phyloP scores from a whole-genome alignment of 2,888 invertebrate species.

The Leptodirus hochenwartii region DNA sequence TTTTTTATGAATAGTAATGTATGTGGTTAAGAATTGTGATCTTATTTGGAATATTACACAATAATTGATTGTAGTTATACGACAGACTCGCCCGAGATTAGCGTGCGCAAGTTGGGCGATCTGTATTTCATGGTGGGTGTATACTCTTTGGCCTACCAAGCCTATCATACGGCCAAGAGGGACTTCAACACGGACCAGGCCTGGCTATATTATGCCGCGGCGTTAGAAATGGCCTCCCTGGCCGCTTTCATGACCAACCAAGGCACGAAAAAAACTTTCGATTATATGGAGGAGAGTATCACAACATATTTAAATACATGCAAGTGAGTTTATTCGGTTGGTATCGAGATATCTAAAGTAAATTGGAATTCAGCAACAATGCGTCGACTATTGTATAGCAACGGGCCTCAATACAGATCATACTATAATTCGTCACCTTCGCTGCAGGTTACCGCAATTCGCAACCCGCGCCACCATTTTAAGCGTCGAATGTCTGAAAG shows the following conservation, averaged over 20 bases:
- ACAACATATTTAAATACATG: constrained; percentile 79
- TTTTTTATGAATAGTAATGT: neutral
- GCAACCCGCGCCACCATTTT: constrained; percentile 83
- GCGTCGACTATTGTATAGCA: too few relatives aligned
- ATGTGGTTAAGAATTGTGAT: too few relatives aligned
- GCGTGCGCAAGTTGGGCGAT: constrained; percentile 83
- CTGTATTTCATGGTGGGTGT: constrained; percentile 92
- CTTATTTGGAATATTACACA: too few relatives aligned
- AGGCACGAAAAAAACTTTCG: constrained; percentile 56
- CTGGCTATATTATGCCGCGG: constrained; percentile 93
- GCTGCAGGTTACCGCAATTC: constrained; percentile 81
- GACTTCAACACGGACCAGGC: constrained; percentile 96
- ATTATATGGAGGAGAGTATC: constrained; percentile 92
- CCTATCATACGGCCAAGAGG: constrained; percentile 91
- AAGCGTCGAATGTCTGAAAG: constrained; percentile 72
- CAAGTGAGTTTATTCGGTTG: constrained; percentile 43
- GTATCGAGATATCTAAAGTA: too few relatives aligned
- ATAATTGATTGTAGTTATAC: constrained; percentile 56
- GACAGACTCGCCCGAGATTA: constrained; percentile 74
- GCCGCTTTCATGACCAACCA: constrained; percentile 81
- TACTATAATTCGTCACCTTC: too few relatives aligned
- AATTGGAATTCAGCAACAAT: too few relatives aligned
- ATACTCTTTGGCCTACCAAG: constrained; percentile 79
- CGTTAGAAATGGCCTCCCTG: constrained; percentile 89
- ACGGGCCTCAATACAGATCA: too few relatives aligned